Percentiles rank a stretch among this genome's conserved stretches.
These are phyloP conservation scores for Astreopora myriophthalma DNA, from an alignment of 64 coral and sea anemone species.

Conservation along the genomic window DNA sequence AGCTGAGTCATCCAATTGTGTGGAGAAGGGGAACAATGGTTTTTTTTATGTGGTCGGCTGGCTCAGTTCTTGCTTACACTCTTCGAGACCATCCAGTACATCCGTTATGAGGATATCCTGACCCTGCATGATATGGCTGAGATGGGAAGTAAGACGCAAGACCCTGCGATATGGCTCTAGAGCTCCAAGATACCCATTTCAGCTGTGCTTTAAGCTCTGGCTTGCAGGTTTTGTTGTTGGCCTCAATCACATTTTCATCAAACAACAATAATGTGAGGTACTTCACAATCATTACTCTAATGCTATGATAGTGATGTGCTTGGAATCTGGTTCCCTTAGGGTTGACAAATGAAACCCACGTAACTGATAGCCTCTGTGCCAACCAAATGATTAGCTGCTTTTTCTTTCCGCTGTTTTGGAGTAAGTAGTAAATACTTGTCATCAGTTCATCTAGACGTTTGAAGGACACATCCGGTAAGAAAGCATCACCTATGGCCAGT, in stretches of 20 bases:
- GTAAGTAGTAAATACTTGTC: conserved; percentile 54
- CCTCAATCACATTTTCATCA: conserved; percentile 56
- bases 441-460: conserved; percentile 49
- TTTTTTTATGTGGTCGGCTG: conserved; percentile 17
- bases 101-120: conserved; percentile 62
- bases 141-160: conserved; percentile 54
- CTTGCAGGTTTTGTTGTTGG: conserved; percentile 47
- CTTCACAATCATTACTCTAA: conserved; percentile 52
- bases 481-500: conserved; percentile 37
- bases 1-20: conserved; percentile 28
- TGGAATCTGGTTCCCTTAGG: conserved; percentile 56
- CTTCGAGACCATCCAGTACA: conserved; percentile 34
- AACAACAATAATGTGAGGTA: conserved; percentile 24
- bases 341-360: conserved; percentile 69
- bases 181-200: conserved; percentile 50
- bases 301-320: conserved; percentile 49
- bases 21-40: conserved; percentile 66
- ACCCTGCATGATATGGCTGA: conserved; percentile 46
- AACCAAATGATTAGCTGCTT: conserved; percentile 43
- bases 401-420: conserved; percentile 54
- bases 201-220: conserved; percentile 37
- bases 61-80: conserved; percentile 61
- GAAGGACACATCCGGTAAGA: conserved; percentile 65
- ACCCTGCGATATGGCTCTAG: conserved; percentile 57
- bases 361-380: conserved; percentile 63